Evolutionary conservation across 2,888 invertebrate genomes (phyloP).

Genomic region (Itoplectis maculator): DNA sequence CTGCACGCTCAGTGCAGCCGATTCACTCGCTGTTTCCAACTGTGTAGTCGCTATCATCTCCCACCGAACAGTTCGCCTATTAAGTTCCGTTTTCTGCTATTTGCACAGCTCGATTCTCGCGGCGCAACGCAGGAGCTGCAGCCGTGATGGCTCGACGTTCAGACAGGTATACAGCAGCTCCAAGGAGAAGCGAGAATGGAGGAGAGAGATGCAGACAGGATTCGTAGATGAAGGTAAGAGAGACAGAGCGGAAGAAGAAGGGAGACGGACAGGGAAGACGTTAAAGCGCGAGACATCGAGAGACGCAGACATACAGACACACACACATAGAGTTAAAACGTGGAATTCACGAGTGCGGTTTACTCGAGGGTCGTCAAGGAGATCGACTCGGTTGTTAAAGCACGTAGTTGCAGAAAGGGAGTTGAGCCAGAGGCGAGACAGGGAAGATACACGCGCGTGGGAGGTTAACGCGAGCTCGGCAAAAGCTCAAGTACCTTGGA

Average conservation of each 20-base stretch:
- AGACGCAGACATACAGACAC: no score
- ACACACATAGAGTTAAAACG: slow-evolving; percentile 13
- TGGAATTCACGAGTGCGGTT: slow-evolving; percentile 46
- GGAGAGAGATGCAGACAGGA: neutral
- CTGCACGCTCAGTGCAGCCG: neutral
- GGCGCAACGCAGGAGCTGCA: neutral
- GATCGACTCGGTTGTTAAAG: slow-evolving; percentile 46
- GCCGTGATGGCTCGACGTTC: slow-evolving; percentile 4
- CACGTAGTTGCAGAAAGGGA: slow-evolving; percentile 39
- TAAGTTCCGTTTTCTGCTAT: slow-evolving; percentile 26
- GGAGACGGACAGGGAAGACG: neutral
- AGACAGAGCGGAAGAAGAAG: neutral
- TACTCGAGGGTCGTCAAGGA: slow-evolving; percentile 39
- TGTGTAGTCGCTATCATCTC: neutral
- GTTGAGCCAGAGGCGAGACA: neutral
- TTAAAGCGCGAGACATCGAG: slow-evolving; percentile 11
- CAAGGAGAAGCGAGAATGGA: neutral
- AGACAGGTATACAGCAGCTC: neutral
- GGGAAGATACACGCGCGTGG: slow-evolving; percentile 1
- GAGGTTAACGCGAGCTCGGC: slow-evolving; percentile 19
- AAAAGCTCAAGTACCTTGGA: slow-evolving; percentile 22
- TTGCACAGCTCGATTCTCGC: slow-evolving; percentile 8
- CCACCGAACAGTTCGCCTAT: neutral
- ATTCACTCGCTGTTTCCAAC: neutral
- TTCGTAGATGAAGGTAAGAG: no score